Base-by-base conservation (phyloP, 2,888 invertebrate species). In the Creontiades dilutus region DNA sequence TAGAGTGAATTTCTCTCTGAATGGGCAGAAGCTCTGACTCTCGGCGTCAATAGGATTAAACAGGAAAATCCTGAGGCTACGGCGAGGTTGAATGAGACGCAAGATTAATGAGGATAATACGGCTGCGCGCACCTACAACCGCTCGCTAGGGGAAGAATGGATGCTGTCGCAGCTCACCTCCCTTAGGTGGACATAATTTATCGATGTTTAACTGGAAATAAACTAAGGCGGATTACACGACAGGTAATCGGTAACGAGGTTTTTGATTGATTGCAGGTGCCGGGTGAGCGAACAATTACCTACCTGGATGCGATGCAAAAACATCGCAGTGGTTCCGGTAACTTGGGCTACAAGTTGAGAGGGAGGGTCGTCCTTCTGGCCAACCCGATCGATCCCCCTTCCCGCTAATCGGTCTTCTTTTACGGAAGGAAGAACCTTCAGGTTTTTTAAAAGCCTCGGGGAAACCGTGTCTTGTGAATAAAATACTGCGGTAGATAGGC, bases 81-180 rank as follows among this genome's bases (percentile, higher is more conserved):
- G 9, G 61, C n/a, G 14, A 61, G 61, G 61, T 61, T n/a, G 61
- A 61, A 61, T 61, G 61, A 61, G 61, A 61, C 7, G 61, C 16
- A 19, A 61, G 61, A 61, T 61, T 61, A 61, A 52, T 52, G 52
- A 52, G 52, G 52, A 52, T 52, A 52, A 61, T 61, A 61, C 61
- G 61, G 19, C 61, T 61, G 61, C n/a, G 61, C 61, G 61, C n/a
- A 61, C 61, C n/a, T 9, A 16, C 61, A 14, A 61, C 19, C 19
- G 19, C n/a, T 9, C n/a, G 61, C n/a, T 9, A 2, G 61, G 61
- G 61, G 61, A 19, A 19, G 61, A 19, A 19, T 19, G 61, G n/a
- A n/a, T n/a, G 2, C 19, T 61, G 61, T 61, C 61, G 16, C 16
- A 61, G 19, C 61, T 61, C 61, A 61, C 61, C 61, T n/a, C 61